Base-by-base conservation (phyloP, 2,888 invertebrate species). In the Xanthostigma xanthostigma region DNA sequence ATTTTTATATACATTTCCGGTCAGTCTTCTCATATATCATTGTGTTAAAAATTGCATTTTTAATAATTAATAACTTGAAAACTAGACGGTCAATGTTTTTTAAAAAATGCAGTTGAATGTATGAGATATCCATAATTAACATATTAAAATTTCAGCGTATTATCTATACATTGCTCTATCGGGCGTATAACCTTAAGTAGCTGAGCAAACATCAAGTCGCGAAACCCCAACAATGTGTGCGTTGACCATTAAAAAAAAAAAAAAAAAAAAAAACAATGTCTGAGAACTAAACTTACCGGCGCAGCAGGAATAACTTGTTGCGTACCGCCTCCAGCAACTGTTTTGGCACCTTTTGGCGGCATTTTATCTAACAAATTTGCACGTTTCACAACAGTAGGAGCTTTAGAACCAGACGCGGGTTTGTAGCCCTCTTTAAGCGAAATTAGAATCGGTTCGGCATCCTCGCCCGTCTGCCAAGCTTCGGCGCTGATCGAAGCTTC, bases 391-490 rank as follows among this genome's bases (percentile, higher is more conserved):
- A 84, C 82, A 43, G 91, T 67, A 70, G 77, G 63, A 72, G 73
- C 62, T 74, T 81, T 66, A 71, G 81, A 76, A 75, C 82, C 82
- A 77, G 75, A 71, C 58, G 76, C 72, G 53, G 80, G 79, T 60
- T 72, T 72, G 62, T 75, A 74, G 54, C 79, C 79, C 64, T 87
- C 94, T 77, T 90, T 88, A 52, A 96, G 74, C 51, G 93, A 93
- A 68, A 96, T 87, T 54, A 94, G 76, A 59, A 92, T 72, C 2
- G 96, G 96, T 57, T 92, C 92, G 2, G 86, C 84, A 67, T 94
- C 91, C 60, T 83, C 81, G 11, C 96, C 96, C 39, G 75, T 78
- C 49, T 87, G 76, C 89, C 95, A 95, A 66, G 95, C 94, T 61
- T 93, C 93, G 2, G 93, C 92, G 1, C 89, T 82, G 53, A 86